A percentile compares a stretch with the other conserved stretches of the same genome.
Evolutionary conservation across 2,113 vertebrate genomes (phyloP).

Genomic region (Trichechus manatus): DNA sequence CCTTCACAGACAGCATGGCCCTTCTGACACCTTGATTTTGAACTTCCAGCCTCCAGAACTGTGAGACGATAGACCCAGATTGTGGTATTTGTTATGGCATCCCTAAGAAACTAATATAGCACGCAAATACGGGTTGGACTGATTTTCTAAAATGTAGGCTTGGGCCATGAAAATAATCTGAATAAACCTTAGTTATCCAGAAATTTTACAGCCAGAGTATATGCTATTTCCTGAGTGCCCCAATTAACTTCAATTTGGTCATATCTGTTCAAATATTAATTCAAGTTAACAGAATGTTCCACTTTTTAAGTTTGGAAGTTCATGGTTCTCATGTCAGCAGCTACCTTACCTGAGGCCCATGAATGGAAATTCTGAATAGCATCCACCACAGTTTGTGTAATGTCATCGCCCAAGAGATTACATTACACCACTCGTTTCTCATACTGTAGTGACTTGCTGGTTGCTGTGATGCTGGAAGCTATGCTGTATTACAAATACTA

Average conservation of each 20-base stretch:
- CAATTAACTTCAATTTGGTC: not conserved
- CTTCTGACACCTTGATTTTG: not conserved
- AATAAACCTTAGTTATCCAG: not conserved
- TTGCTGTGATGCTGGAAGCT: no score
- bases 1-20: not conserved
- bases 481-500: no score
- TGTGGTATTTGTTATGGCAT: not conserved
- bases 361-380: not conserved
- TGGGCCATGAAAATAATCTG: not conserved
- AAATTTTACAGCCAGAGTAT: not conserved
- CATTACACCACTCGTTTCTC: no score
- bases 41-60: not conserved
- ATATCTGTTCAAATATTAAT: not conserved
- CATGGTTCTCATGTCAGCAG: not conserved
- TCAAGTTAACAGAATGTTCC: not conserved
- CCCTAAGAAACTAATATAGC: not conserved
- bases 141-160: not conserved
- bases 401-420: not conserved
- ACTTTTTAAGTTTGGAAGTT: not conserved
- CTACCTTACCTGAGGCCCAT: not conserved
- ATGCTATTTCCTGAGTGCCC: not conserved
- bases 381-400: not conserved
- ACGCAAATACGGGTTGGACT: not conserved
- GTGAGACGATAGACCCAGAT: not conserved
- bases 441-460: no score